Conservation (phyloP, 2,797 vertebrate genomes). For the Pempheris klunzingeri region DNA sequence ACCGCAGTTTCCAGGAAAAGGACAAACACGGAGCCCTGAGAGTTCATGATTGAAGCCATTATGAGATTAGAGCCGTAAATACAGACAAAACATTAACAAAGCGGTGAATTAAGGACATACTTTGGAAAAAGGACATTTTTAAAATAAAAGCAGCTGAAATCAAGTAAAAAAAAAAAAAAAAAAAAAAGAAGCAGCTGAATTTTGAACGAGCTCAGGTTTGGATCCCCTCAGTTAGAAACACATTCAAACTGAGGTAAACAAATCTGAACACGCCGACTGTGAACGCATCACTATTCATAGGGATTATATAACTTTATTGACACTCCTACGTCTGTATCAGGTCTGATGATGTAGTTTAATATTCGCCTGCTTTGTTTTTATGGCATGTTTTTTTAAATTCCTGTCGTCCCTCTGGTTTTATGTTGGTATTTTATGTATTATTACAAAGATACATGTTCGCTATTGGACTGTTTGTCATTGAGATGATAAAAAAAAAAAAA, state of each 20-base stretch:
- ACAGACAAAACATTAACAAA: background rate
- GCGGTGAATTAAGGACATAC: background rate
- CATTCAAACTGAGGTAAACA: background rate
- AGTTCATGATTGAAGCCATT: background rate
- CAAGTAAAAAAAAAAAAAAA: too few species aligned
- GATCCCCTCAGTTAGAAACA: background rate
- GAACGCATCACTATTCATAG: background rate
- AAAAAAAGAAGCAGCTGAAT: too few species aligned
- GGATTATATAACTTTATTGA: slow-evolving; percentile 33
- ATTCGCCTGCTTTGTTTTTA: background rate
- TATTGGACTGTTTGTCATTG: background rate
- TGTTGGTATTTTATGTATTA: background rate
- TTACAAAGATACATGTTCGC: background rate
- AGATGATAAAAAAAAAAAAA: background rate
- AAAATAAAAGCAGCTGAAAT: background rate
- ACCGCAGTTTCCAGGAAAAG: background rate
- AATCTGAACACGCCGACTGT: background rate
- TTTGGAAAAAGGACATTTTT: background rate
- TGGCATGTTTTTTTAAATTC: background rate
- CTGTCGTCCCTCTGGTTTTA: background rate
- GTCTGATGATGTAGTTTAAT: background rate
- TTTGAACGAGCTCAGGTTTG: too few species aligned
- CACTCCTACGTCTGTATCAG: background rate
- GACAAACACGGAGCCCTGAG: background rate
- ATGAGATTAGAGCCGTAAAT: background rate